These are phyloP conservation scores for Leptopilina clavipes DNA, from an alignment of 1,140 invertebrate species.

Conservation along the genomic window DNA sequence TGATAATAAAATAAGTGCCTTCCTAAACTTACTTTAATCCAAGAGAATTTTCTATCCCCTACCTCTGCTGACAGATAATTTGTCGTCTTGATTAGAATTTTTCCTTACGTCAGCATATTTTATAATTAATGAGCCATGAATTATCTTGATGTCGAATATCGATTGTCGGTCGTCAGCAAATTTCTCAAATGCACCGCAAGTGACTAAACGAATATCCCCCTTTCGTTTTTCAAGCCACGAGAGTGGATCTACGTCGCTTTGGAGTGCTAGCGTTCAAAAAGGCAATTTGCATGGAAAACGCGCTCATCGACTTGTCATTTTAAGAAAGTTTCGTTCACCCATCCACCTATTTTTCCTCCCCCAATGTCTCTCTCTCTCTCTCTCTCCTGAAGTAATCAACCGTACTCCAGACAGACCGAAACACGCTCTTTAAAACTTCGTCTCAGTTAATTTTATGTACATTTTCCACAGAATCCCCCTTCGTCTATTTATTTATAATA, in stretches of 20 bases:
- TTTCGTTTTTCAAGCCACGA: background rate
- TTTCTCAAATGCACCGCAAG: background rate
- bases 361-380: background rate
- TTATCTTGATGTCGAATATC: constrained; percentile 13
- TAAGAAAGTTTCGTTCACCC: constrained; percentile 41
- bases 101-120: background rate
- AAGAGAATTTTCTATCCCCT: too few relatives aligned
- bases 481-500: background rate
- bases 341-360: background rate
- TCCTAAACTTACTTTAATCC: too few relatives aligned
- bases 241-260: background rate
- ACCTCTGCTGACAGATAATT: background rate
- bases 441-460: background rate
- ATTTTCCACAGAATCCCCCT: background rate
- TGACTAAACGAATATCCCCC: constrained; percentile 8
- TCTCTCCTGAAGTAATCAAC: constrained; percentile 9
- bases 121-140: constrained; percentile 23
- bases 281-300: constrained; percentile 60
- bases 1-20: too few relatives aligned
- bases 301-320: constrained; percentile 46
- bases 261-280: constrained; percentile 32
- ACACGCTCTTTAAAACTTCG: constrained; percentile 1
- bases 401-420: background rate
- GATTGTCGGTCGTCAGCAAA: constrained; percentile 2
- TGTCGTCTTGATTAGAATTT: background rate